Base-by-base conservation (phyloP, 2,113 vertebrate species). In the Kryptolebias marmoratus region DNA sequence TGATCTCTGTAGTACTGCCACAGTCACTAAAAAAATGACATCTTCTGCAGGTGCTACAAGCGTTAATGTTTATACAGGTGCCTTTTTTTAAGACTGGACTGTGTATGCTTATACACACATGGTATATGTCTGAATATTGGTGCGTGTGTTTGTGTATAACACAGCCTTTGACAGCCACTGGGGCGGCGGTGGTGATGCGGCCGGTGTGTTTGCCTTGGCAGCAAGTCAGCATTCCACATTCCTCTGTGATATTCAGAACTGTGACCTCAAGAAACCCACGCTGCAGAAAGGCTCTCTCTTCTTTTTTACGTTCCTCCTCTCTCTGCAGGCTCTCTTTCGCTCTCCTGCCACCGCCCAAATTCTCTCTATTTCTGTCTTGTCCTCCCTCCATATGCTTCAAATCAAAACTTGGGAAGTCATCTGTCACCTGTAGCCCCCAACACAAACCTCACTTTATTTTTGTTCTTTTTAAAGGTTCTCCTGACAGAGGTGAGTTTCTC, bases 181-280 rank as follows among this genome's bases (percentile, higher is more conserved):
- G 91, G 89, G 68, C 56, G 90, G 89, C 67, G 77, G 90, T 31
- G 65, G 83, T 73, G 81, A 89, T 69, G 76, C 61, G 73, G 87
- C 81, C 84, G 76, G 89, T 90, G 87, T 90, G 90, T 91, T 93
- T 91, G 87, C 70, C 71, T 92, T 92, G 92, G 91, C 92, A 86
- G 79, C 64, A 28, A 49, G 88, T 90, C 92, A 91, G 90, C 90
- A 92, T 92, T 92, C 91, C 90, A 89, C 90, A 91, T 92, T 92
- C 88, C 87, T 86, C 85, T 90, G 89, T 87, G 90, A 92, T 93
- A 92, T 91, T 92, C 91, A 86, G 87, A 79, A 68, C 89, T 85
- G 86, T 92, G 91, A 93, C 92, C 92, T 93, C 91, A 92, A 91
- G 89, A 93, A 90, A 91, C 90, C 89, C 86, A 78, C 87, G 80